These are phyloP conservation scores for Dreissena polymorpha DNA, from an alignment of 1,140 invertebrate species.

Conservation along the genomic window DNA sequence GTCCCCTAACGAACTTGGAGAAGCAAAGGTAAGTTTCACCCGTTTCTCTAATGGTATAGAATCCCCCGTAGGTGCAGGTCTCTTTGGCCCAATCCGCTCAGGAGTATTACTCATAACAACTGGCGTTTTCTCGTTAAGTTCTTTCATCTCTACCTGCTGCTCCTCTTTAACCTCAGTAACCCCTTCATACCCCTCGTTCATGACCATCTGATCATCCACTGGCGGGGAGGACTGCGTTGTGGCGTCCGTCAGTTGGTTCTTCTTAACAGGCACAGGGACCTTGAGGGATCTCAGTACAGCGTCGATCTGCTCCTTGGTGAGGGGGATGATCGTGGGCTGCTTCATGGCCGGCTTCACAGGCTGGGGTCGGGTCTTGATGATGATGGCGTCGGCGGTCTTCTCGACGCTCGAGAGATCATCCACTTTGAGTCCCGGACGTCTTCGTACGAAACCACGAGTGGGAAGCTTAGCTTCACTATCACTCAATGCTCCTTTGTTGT, in stretches of 20 bases:
- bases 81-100: constrained; percentile 32
- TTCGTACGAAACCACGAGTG: constrained; percentile 46
- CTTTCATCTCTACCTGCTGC: constrained; percentile 27
- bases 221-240: constrained; percentile 54
- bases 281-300: constrained; percentile 71
- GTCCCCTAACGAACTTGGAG: constrained; percentile 62
- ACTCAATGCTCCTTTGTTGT: constrained; percentile 22
- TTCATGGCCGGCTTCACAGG: constrained; percentile 44
- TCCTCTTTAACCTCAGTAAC: constrained; percentile 12
- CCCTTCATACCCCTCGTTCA: background rate
- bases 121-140: constrained; percentile 45
- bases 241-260: constrained; percentile 53
- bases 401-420: background rate
- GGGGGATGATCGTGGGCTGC: constrained; percentile 64
- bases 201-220: constrained; percentile 5
- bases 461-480: constrained; percentile 29
- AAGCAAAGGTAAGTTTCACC: constrained; percentile 60
- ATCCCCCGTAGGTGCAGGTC: background rate
- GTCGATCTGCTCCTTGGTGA: constrained; percentile 72
- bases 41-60: constrained; percentile 53
- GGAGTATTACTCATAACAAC: constrained; percentile 48
- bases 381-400: constrained; percentile 50
- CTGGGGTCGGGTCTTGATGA: constrained; percentile 60
- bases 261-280: constrained; percentile 66
- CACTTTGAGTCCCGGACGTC: constrained; percentile 15